Conservation (phyloP, 2,888 invertebrate genomes). For the Deilephila porcellus region DNA sequence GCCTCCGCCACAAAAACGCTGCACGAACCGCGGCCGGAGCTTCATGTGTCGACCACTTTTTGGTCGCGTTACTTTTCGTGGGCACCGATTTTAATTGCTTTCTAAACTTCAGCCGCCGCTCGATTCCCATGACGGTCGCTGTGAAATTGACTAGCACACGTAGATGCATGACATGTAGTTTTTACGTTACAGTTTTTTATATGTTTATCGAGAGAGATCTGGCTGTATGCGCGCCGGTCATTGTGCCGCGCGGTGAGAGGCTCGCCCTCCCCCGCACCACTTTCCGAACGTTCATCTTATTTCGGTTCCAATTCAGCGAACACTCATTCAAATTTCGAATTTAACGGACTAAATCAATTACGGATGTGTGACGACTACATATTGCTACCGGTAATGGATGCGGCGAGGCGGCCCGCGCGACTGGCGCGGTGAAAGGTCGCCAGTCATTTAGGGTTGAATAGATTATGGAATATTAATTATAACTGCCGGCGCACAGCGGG, state of each 20-base stretch:
- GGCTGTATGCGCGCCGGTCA: constrained; percentile 75
- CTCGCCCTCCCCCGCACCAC: constrained; percentile 37
- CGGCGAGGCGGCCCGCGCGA: constrained; percentile 44
- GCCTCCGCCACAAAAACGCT: constrained; percentile 51
- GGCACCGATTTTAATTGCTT: constrained; percentile 82
- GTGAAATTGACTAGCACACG: constrained; percentile 83
- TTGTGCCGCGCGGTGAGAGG: constrained; percentile 74
- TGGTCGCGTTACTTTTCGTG: constrained; percentile 64
- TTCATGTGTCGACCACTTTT: constrained; percentile 75
- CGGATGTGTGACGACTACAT: constrained; percentile 72
- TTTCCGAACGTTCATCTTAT: constrained; percentile 68
- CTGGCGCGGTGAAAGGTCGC: constrained; percentile 55
- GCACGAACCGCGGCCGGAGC: constrained; percentile 60
- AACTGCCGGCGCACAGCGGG: constrained; percentile 71
- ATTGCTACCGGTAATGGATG: constrained; percentile 67
- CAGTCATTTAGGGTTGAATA: constrained; percentile 68
- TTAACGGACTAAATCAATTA: constrained; percentile 81
- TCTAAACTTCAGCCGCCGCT: constrained; percentile 80
- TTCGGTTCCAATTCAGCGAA: constrained; percentile 73
- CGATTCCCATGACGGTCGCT: constrained; percentile 82
- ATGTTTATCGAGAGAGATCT: constrained; percentile 81
- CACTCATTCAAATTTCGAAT: constrained; percentile 79
- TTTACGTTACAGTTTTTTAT: constrained; percentile 73
- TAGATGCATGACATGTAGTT: constrained; percentile 84
- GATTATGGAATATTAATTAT: constrained; percentile 82